Evolutionary conservation across 2,888 invertebrate genomes (phyloP).

Genomic region (Nemapogon koenigi): DNA sequence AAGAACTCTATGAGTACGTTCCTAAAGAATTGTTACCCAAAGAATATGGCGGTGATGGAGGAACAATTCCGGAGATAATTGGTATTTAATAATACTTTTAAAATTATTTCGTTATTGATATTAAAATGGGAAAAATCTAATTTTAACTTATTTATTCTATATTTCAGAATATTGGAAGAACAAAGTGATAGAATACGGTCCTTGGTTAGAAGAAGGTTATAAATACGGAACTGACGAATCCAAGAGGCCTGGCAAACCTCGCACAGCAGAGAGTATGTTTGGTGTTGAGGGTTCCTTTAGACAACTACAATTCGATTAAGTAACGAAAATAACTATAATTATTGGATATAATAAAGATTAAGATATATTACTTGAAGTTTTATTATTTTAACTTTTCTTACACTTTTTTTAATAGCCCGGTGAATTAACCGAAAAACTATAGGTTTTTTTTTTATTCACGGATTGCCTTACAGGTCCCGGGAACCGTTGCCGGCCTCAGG

Average conservation of each 20-base stretch:
- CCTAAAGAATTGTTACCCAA: conserved; percentile 65
- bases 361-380: too few relatives aligned
- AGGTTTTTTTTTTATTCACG: too few relatives aligned
- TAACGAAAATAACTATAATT: too few relatives aligned
- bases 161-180: conserved; percentile 25
- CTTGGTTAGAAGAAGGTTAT: conserved; percentile 58
- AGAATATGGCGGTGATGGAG: conserved; percentile 72
- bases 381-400: too few relatives aligned
- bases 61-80: conserved; percentile 52
- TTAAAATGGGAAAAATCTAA: too few relatives aligned
- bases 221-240: conserved; percentile 59
- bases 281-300: conserved; percentile 64
- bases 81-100: conserved; percentile 27
- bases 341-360: too few relatives aligned
- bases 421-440: too few relatives aligned
- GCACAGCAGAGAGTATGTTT: conserved; percentile 57
- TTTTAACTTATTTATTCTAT: conserved; percentile 2
- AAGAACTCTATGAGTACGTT: conserved; percentile 62
- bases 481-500: too few relatives aligned
- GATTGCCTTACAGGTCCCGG: too few relatives aligned
- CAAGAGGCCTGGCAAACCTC: conserved; percentile 59
- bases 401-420: too few relatives aligned
- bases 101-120: conserved; percentile 7
- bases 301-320: conserved; percentile 45
- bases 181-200: conserved; percentile 49